Evolutionary conservation across 2,888 invertebrate genomes (phyloP).

Genomic region (Poecilobothrus nobilitatus): DNA sequence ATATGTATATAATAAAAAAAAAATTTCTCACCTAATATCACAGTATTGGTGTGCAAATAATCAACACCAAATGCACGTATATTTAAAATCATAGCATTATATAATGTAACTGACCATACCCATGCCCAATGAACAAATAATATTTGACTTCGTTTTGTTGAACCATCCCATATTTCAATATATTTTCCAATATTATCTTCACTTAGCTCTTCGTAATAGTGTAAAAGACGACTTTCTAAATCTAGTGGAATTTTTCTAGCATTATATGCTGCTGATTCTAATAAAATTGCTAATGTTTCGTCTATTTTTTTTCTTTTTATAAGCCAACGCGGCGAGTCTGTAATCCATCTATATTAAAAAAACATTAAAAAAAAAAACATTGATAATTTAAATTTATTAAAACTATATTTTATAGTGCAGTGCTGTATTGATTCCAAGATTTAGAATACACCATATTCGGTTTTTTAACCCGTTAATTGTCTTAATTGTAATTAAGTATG

Average conservation of each 20-base stretch:
- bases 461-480: no score
- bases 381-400: no score
- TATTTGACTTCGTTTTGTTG: slow-evolving; percentile 34
- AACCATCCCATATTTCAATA: slow-evolving; percentile 37
- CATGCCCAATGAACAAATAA: slow-evolving; percentile 39
- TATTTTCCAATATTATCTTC: slow-evolving; percentile 34
- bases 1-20: background rate
- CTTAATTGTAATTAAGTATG: no score
- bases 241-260: slow-evolving; percentile 37
- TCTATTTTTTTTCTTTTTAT: slow-evolving; percentile 35
- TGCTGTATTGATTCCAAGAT: no score
- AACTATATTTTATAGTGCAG: no score
- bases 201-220: slow-evolving; percentile 32
- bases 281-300: slow-evolving; percentile 38
- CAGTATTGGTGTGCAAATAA: slow-evolving; percentile 40
- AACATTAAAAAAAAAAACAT: slow-evolving; percentile 18
- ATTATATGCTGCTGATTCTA: slow-evolving; percentile 39
- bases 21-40: slow-evolving; percentile 39
- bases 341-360: slow-evolving; percentile 38
- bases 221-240: slow-evolving; percentile 34
- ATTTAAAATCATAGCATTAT: slow-evolving; percentile 45
- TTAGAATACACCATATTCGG: no score
- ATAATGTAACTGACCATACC: slow-evolving; percentile 41
- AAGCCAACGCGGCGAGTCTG: slow-evolving; percentile 46
- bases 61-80: slow-evolving; percentile 43